A percentile compares a stretch with the other conserved stretches of the same genome.
Evolutionary conservation across 92 coral and sea anemone genomes (phyloP).

Genomic region (Actinostola sp.): DNA sequence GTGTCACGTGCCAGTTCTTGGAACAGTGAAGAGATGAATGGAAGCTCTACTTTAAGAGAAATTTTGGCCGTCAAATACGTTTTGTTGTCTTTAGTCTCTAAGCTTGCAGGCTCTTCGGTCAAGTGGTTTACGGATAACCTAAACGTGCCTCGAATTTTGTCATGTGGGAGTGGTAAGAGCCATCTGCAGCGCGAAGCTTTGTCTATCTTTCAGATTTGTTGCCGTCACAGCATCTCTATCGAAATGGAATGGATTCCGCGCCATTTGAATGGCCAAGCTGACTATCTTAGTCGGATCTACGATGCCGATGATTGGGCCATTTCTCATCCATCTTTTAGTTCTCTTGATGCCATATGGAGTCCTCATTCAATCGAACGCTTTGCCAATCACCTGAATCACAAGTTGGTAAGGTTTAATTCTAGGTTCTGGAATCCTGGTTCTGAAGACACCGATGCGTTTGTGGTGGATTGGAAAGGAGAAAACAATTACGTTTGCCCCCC

Average conservation of each 20-base stretch:
- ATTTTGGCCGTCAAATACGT: conserved; percentile 67
- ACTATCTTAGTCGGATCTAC: conserved; percentile 51
- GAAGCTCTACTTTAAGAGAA: no score
- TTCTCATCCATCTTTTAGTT: conserved; percentile 19
- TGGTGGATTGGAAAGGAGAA: conserved; percentile 39
- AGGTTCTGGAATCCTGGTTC: conserved; percentile 57
- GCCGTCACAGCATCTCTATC: conserved; percentile 33
- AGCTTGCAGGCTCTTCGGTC: conserved; percentile 51
- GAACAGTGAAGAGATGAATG: no score
- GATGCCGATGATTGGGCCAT: conserved; percentile 55
- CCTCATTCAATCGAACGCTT: conserved; percentile 61
- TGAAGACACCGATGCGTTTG: conserved; percentile 50
- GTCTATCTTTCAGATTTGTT: conserved; percentile 31
- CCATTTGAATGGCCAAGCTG: conserved; percentile 50
- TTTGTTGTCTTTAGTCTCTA: conserved; percentile 41
- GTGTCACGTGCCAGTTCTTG: no score
- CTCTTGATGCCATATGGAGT: conserved; percentile 50
- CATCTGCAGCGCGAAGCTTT: conserved; percentile 33
- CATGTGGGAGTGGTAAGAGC: conserved; percentile 29
- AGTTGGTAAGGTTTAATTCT: conserved; percentile 44
- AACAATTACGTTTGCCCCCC: conserved; percentile 52
- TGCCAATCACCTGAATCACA: conserved; percentile 40
- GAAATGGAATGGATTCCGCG: conserved; percentile 67
- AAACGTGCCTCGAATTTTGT: conserved; percentile 49
- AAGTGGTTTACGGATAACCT: conserved; percentile 69